phyloP scores from a whole-genome alignment of 2,797 vertebrate species.

The Pogoniulus pusillus region DNA sequence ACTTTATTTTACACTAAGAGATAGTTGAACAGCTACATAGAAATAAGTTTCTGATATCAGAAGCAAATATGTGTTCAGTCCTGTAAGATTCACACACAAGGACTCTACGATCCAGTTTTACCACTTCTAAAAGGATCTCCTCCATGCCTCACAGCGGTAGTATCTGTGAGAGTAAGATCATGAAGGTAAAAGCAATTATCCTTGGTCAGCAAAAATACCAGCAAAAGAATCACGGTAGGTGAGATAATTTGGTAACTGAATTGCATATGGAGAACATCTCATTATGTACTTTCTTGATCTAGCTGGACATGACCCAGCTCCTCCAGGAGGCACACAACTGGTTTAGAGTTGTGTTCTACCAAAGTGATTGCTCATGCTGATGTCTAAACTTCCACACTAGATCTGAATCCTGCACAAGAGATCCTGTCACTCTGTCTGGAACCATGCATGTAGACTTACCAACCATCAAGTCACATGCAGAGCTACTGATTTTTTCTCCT shows the following conservation, averaged over 20 bases:
- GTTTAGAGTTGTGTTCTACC: rapidly evolving
- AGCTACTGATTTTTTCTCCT: neutral
- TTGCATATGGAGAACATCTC: neutral
- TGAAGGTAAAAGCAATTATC: neutral
- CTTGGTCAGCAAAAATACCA: neutral
- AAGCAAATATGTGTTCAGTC: neutral
- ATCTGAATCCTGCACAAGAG: neutral
- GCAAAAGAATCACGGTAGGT: neutral
- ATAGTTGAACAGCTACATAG: neutral
- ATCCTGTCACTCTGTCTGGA: neutral
- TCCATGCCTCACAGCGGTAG: neutral
- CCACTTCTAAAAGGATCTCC: neutral
- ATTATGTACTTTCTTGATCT: neutral
- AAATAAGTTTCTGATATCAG: neutral
- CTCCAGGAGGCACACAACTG: rapidly evolving
- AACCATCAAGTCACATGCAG: neutral
- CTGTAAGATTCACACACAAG: neutral
- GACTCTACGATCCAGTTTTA: neutral
- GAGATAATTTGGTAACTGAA: neutral
- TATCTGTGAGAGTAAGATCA: neutral
- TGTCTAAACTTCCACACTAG: neutral
- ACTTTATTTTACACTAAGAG: neutral
- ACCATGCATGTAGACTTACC: too few relatives aligned
- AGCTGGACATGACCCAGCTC: neutral
- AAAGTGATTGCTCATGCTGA: neutral